phyloP scores from a whole-genome alignment of 2,797 vertebrate genomes.

The Anniella stebbinsi region DNA sequence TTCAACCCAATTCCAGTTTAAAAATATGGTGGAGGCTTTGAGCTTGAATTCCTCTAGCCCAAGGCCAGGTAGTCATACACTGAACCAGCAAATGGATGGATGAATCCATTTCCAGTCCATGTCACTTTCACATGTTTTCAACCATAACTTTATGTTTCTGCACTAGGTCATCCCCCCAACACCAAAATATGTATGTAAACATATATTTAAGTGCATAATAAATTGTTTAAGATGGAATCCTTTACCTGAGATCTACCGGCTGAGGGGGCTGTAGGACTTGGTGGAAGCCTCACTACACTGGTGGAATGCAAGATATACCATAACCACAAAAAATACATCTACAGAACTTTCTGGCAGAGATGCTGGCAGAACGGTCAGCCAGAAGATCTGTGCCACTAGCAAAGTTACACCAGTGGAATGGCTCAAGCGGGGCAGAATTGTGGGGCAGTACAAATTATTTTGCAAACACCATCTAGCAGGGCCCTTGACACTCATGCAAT shows the following conservation, averaged over 20 bases:
- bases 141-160: neutral
- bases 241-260: neutral
- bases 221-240: neutral
- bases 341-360: no score
- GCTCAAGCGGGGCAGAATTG: no score
- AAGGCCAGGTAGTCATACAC: neutral
- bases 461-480: neutral
- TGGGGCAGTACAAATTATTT: neutral
- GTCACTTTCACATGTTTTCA: neutral
- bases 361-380: neutral
- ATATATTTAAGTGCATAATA: no score
- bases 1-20: neutral
- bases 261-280: neutral
- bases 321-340: no score
- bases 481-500: neutral
- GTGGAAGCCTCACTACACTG: neutral
- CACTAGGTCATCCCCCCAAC: no score
- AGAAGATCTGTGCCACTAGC: neutral
- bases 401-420: no score
- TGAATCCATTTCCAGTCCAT: neutral
- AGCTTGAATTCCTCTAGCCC: no score
- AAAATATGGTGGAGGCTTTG: neutral
- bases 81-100: neutral
- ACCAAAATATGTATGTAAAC: neutral
- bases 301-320: no score